A percentile compares a stretch with the other conserved stretches of the same genome.
Evolutionary conservation across 2,797 vertebrate genomes (phyloP).

Genomic region (Takifugu ocellatus): DNA sequence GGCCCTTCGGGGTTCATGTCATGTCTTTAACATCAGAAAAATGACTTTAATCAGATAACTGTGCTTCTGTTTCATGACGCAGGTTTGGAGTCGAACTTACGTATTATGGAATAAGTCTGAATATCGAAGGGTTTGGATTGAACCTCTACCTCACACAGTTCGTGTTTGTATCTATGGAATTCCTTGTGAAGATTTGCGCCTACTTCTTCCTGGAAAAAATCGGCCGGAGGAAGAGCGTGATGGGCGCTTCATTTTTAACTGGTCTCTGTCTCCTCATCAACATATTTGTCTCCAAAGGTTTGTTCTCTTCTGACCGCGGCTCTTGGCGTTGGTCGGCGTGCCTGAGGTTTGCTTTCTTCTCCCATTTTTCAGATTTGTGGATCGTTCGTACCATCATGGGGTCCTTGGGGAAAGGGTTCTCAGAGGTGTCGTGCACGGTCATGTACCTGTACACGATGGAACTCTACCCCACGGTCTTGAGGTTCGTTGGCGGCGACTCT

Average conservation of each 20-base stretch:
- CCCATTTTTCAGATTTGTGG: constrained; percentile 65
- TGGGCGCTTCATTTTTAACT: constrained; percentile 61
- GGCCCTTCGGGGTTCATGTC: too few relatives aligned
- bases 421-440: constrained; percentile 84
- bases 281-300: constrained; percentile 71
- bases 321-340: too few relatives aligned
- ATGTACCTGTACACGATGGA: constrained; percentile 83
- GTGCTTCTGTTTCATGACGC: constrained; percentile 13
- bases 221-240: constrained; percentile 74
- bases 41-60: not conserved
- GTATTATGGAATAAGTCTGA: constrained; percentile 86
- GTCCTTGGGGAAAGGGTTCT: constrained; percentile 80
- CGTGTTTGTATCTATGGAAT: constrained; percentile 79
- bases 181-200: constrained; percentile 81
- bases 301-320: not conserved
- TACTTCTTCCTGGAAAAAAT: constrained; percentile 74
- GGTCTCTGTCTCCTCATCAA: constrained; percentile 70
- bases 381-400: constrained; percentile 73
- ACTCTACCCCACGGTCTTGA: constrained; percentile 87
- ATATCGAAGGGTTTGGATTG: constrained; percentile 81
- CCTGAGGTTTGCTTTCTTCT: too few relatives aligned
- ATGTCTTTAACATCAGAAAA: too few relatives aligned
- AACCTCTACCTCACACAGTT: constrained; percentile 84
- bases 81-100: constrained; percentile 89
- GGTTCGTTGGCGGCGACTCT: constrained; percentile 69